Evolutionary conservation across 1,140 invertebrate genomes (phyloP), one percentile per base, ranked within the genome.

Genomic region (Euwallacea fornicatus): DNA sequence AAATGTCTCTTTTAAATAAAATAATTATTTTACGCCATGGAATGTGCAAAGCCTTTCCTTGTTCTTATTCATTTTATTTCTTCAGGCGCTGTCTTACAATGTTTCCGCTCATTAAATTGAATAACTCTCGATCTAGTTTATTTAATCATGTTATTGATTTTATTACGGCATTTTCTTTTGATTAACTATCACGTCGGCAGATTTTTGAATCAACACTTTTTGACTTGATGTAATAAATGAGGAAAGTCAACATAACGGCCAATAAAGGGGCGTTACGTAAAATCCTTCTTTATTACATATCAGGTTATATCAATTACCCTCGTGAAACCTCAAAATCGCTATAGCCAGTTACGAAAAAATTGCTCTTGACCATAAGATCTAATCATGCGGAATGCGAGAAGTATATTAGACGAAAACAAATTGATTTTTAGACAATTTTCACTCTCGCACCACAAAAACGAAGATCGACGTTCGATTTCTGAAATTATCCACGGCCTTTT

Each of bases 401-500:
- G 21, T 58, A 58, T 15, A 33, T 9, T n/a, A 13, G 8, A n/a
- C 9, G 9, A 58, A 10, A n/a, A 58, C 55, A 16, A 58, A 58
- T 10, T 9, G 55, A 58, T 58, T 58, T 58, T 58, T 33, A 58
- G 13, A 16, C 55, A 58, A 16, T 58, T 58, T 58, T 13, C 55
- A 33, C 46, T 50, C 13, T 58, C 13, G 21, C 9, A 33, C 55
- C 55, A 16, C 55, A 58, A 58, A 58, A 50, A 50, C 46, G 13
- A 50, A 50, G 46, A 50, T 50, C 13, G 46, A 50, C 46, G 46
- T 50, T 50, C 46, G 46, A 10, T 50, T 50, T 11, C 9, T 10
- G 46, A 50, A 4, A 58, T 58, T 58, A 58, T 13, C 55, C 55
- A 58, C 55, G 55, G 55, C 55, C 10, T 11, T 58, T 58, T 58